Evolutionary conservation across 2,113 vertebrate genomes (phyloP).

Genomic region (Dipodomys stephensi): DNA sequence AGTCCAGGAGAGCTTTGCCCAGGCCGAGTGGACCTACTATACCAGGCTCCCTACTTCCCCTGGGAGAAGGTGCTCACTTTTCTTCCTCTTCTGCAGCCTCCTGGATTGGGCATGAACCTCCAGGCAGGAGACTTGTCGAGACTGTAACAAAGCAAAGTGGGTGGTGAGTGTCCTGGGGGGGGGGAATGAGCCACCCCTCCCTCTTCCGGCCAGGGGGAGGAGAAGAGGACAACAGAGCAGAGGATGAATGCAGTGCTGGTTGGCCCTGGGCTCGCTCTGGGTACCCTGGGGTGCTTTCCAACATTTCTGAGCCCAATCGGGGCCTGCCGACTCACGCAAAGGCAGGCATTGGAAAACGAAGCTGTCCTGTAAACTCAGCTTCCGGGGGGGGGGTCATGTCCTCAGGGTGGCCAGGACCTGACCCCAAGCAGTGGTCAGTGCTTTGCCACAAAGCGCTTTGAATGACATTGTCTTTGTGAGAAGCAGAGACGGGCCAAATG

Average conservation of each 20-base stretch:
- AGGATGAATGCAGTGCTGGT: neutral
- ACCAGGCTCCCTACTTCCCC: rapidly evolving
- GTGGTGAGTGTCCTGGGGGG: neutral
- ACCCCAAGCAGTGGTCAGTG: neutral
- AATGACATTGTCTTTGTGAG: neutral
- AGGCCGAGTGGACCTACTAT: neutral
- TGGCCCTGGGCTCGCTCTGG: neutral
- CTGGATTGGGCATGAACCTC: slow-evolving; percentile 83
- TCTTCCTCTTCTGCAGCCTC: slow-evolving; percentile 69
- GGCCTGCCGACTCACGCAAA: neutral
- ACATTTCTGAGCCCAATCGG: neutral
- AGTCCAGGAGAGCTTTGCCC: neutral
- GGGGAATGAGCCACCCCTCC: neutral
- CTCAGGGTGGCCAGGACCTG: neutral
- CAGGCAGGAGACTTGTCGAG: slow-evolving; percentile 86
- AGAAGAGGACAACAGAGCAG: rapidly evolving
- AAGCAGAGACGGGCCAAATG: neutral
- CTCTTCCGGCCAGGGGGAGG: neutral
- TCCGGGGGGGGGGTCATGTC: neutral
- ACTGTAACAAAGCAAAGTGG: slow-evolving; percentile 79
- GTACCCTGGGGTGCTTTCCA: neutral
- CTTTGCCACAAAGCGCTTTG: neutral
- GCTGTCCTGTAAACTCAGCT: neutral
- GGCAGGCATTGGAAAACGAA: neutral
- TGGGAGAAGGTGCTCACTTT: slow-evolving; percentile 57